phyloP scores from a whole-genome alignment of 2,797 vertebrate species.

The Xerus rutilus region DNA sequence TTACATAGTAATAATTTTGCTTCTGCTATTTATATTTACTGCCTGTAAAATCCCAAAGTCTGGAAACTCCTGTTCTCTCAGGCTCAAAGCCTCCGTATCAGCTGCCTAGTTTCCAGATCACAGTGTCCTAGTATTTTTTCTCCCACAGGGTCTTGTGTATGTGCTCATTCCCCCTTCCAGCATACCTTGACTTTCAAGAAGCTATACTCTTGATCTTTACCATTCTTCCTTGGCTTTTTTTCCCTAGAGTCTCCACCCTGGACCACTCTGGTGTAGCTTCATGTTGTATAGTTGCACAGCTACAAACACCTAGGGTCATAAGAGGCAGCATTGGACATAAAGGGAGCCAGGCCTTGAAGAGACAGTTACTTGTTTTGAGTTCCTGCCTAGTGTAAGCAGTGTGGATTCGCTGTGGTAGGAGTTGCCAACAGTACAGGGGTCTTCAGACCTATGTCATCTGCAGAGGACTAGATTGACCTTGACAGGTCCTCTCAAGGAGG shows the following conservation, averaged over 20 bases:
- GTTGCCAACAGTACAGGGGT: fast-evolving
- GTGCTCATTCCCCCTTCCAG: neutral
- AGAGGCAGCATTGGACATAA: neutral
- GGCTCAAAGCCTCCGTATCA: neutral
- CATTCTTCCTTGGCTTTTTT: neutral
- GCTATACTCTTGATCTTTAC: neutral
- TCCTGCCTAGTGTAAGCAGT: neutral
- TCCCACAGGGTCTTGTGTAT: too few relatives aligned
- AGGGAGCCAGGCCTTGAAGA: neutral
- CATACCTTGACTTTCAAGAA: neutral
- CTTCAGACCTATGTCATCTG: neutral
- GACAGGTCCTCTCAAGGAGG: neutral
- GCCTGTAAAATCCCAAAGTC: neutral
- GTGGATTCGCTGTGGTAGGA: neutral
- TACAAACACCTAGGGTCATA: neutral
- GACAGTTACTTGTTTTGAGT: fast-evolving
- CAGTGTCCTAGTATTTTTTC: neutral
- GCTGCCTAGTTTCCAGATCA: neutral
- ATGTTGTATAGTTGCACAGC: fast-evolving
- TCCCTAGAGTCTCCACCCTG: neutral
- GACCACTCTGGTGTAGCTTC: fast-evolving
- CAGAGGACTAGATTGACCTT: neutral
- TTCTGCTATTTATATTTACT: neutral
- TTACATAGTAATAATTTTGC: neutral
- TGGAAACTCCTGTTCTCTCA: neutral